A percentile compares a stretch with the other conserved stretches of the same genome.
These are phyloP conservation scores for Melanerpes aurifrons DNA, from an alignment of 2,113 vertebrate species.

Conservation along the genomic window DNA sequence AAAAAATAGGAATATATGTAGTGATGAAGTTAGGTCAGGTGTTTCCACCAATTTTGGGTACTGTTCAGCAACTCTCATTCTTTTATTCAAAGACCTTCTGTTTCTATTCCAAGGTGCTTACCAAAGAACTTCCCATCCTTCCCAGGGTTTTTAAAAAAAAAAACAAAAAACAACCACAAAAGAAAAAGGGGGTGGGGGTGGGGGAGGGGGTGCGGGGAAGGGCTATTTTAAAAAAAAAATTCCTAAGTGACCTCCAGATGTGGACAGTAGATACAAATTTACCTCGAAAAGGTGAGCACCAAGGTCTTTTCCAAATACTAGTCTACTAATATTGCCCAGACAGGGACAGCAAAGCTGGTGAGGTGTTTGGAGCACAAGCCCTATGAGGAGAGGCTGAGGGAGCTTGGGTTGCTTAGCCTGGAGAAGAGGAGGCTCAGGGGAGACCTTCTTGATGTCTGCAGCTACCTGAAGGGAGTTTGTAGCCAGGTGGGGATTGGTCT, in stretches of 20 bases:
- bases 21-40: not conserved
- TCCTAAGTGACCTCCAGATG: not conserved
- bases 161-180: not conserved
- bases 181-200: too few species aligned
- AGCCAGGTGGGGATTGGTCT: too few species aligned
- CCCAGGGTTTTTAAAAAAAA: not conserved
- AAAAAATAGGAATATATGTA: not conserved
- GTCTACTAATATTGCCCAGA: too few species aligned
- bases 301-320: not conserved
- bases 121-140: not conserved
- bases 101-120: not conserved
- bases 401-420: too few species aligned
- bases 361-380: too few species aligned
- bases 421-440: too few species aligned
- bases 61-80: not conserved
- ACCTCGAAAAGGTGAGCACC: not conserved
- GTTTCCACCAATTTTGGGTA: not conserved
- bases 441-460: too few species aligned
- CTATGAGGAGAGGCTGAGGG: too few species aligned
- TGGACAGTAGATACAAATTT: not conserved
- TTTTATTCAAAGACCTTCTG: not conserved
- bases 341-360: too few species aligned
- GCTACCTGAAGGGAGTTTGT: too few species aligned
- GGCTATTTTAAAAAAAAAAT: not conserved
- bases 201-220: not conserved